Conservation (phyloP, 2,888 invertebrate genomes). For the Rhagonycha lutea region DNA sequence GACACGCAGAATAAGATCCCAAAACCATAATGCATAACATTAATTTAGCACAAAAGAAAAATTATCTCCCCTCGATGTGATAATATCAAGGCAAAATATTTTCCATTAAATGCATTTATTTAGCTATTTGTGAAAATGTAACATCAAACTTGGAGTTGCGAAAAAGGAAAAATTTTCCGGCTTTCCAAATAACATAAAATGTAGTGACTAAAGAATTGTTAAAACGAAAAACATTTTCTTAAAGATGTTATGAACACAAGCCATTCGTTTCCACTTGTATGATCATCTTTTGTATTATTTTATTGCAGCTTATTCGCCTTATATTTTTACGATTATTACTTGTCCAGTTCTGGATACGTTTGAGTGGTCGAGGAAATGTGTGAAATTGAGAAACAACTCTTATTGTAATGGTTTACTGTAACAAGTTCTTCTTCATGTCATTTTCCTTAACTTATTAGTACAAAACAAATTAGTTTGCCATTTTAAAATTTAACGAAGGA, state of each 20-base stretch:
- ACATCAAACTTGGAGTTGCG: background rate
- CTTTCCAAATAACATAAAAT: slow-evolving; percentile 1
- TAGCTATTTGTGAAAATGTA: background rate
- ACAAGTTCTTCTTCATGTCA: background rate
- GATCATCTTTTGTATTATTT: slow-evolving; percentile 19
- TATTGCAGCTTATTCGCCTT: background rate
- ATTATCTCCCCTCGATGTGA: background rate
- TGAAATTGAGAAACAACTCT: slow-evolving; percentile 11
- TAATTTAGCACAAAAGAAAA: background rate
- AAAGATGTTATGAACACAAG: slow-evolving; percentile 8
- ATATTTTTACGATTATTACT: slow-evolving; percentile 25
- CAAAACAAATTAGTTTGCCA: background rate
- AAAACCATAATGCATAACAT: background rate
- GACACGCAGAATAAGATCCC: slow-evolving; percentile 2
- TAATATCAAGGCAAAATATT: background rate
- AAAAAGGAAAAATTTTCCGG: background rate
- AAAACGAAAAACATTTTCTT: slow-evolving; percentile 11
- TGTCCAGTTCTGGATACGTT: slow-evolving; percentile 19
- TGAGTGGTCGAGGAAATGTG: slow-evolving; percentile 18
- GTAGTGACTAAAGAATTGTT: slow-evolving; percentile 9
- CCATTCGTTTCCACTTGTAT: slow-evolving; percentile 15
- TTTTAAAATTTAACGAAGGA: background rate
- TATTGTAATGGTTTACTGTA: background rate
- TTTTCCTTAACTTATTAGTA: background rate
- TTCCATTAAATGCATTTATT: background rate